Evolutionary conservation across 1,140 invertebrate genomes (phyloP).

Genomic region (Platyura marginata): DNA sequence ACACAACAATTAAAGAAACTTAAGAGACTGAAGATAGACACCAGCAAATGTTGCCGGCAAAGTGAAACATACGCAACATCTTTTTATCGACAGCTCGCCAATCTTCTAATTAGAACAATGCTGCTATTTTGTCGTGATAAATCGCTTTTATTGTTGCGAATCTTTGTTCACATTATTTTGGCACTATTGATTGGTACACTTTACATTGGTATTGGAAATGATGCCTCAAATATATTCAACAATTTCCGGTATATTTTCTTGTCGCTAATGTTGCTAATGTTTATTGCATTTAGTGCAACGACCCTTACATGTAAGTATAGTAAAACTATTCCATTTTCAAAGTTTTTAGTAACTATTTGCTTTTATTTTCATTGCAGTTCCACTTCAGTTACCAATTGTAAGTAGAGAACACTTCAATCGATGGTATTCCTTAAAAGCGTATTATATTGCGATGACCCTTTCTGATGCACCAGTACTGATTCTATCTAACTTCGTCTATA

Average conservation of each 20-base stretch:
- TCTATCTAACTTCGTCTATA: conserved; percentile 51
- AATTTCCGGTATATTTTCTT: conserved; percentile 67
- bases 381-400: conserved; percentile 66
- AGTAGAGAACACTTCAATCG: conserved; percentile 78
- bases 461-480: conserved; percentile 75
- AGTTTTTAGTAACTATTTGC: neutral
- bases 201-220: conserved; percentile 63
- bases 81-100: conserved; percentile 40
- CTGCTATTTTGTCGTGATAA: conserved; percentile 30
- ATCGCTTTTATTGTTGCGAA: conserved; percentile 47
- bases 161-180: conserved; percentile 54
- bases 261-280: conserved; percentile 70
- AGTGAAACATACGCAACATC: conserved; percentile 31
- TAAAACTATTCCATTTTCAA: neutral
- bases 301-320: conserved; percentile 66
- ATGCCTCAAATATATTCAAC: conserved; percentile 50
- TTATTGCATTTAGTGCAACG: conserved; percentile 69
- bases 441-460: conserved; percentile 70
- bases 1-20: neutral
- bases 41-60: conserved; percentile 1
- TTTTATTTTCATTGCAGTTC: conserved; percentile 47
- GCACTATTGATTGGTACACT: conserved; percentile 61
- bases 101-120: conserved; percentile 43
- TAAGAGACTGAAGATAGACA: conserved; percentile 2
- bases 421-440: conserved; percentile 83